A percentile compares a stretch with the other conserved stretches of the same genome.
Conservation (phyloP, 1,140 invertebrate genomes). For the Drosophila varians region DNA sequence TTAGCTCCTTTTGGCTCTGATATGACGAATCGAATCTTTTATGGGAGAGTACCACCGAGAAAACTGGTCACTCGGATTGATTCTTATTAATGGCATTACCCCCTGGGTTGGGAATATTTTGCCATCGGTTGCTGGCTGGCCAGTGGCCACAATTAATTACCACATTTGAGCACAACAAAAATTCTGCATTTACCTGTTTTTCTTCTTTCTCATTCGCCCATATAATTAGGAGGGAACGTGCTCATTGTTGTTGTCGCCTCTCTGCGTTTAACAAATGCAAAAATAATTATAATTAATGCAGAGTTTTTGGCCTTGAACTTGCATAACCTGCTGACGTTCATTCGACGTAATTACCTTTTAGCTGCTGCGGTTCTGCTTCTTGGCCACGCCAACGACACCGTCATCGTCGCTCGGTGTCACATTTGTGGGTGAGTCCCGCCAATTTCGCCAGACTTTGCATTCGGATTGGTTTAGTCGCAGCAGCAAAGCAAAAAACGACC, state of each 20-base stretch:
- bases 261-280: conserved; percentile 75
- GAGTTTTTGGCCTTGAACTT: conserved; percentile 78
- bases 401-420: conserved; percentile 40
- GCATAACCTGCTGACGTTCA: conserved; percentile 63
- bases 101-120: conserved; percentile 9
- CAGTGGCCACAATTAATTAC: conserved; percentile 70
- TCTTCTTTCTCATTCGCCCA: conserved; percentile 72
- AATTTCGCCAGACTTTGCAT: conserved; percentile 39
- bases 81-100: conserved; percentile 47
- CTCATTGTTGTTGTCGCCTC: conserved; percentile 29
- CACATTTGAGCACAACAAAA: conserved; percentile 43
- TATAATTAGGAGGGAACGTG: conserved; percentile 60
- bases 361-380: conserved; percentile 46
- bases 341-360: conserved; percentile 66
- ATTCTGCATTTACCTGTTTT: conserved; percentile 79
- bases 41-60: background rate
- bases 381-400: conserved; percentile 54
- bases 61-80: background rate
- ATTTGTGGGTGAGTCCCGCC: conserved; percentile 51
- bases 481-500: conserved; percentile 5
- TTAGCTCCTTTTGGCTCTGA: conserved; percentile 1
- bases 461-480: conserved; percentile 50
- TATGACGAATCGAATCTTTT: background rate
- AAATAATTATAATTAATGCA: conserved; percentile 81
- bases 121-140: conserved; percentile 36